Base-by-base conservation (phyloP, 2,797 vertebrate species). In the Anabacerthia variegaticeps region DNA sequence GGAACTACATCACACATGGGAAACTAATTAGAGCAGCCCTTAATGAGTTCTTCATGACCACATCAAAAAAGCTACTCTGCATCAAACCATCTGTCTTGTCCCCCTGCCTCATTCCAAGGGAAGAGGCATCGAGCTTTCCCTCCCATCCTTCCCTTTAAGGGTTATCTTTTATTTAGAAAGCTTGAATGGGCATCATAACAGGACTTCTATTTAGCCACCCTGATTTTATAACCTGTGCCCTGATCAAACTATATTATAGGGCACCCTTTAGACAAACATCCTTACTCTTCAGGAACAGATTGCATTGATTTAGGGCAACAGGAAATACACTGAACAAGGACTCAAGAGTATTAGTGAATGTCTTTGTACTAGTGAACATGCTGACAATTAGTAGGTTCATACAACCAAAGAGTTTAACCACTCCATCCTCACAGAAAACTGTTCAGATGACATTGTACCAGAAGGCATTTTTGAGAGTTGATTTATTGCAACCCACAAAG, bases 391-490 rank as follows among this genome's bases (percentile, higher is more conserved):
- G 41, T 3, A 24, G 39, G 24, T 32, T 6, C 54, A 14, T 11
- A 59, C 16, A 77, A 32, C 20, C 16, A 37, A 52, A 28, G 36
- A 86, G 43, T 20, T 71, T 32, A 52, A 75, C 20, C 16, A 27
- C 32, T 65, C 12, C 11, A 13, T 13, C 36, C 24, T 66, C 59
- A 16, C n/a, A 66, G 51, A 82, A 51, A 73, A 34, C 14, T 20
- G 30, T 30, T 49, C 49, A 58, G 26, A 18, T 1, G 2, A 55
- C 7, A 36, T 6, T 0, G 0, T 24, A 63, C 6, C 39, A 74
- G 32, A 12, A 80, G n/a, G 56, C 18, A 54, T 37, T 56, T 34
- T 24, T 14, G 30, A 37, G 36, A 37, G 36, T 37, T 39, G 32
- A 72, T 27, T 76, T 55, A 58, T 2, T 8, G 2, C 7, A 8